phyloP scores from a whole-genome alignment of 2,113 vertebrate species.

The Loxodonta africana region DNA sequence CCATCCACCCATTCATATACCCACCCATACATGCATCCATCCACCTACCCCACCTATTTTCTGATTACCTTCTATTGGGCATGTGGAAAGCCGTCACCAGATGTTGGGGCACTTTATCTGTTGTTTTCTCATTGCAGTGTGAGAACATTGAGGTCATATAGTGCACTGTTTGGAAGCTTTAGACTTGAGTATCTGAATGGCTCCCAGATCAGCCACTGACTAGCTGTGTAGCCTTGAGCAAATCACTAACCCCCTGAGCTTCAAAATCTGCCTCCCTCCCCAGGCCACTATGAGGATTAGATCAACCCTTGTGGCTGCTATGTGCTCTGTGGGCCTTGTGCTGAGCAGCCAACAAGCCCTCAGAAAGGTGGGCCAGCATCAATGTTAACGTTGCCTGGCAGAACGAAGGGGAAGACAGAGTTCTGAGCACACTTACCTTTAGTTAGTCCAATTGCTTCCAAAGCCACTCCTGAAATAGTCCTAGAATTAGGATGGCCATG shows the following conservation, averaged over 20 bases:
- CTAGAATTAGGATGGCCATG: neutral
- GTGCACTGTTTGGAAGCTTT: neutral
- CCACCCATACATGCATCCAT: too few relatives aligned
- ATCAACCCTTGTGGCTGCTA: accelerated
- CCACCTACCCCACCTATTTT: neutral
- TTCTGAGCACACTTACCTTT: accelerated
- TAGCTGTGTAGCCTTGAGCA: too few relatives aligned
- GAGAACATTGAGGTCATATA: accelerated
- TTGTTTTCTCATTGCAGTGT: neutral
- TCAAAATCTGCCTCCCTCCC: neutral
- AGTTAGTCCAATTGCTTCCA: accelerated
- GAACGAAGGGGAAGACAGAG: neutral
- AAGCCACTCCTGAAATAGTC: too few relatives aligned
- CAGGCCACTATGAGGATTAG: neutral
- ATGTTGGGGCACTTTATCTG: neutral
- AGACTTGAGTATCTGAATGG: neutral
- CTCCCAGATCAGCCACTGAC: neutral
- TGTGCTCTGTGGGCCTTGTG: accelerated
- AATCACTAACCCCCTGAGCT: too few relatives aligned
- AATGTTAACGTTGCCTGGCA: accelerated
- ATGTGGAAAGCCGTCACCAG: accelerated
- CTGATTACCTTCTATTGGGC: neutral
- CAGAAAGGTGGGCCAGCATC: accelerated
- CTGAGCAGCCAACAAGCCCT: neutral
- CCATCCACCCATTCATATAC: accelerated